phyloP scores from a whole-genome alignment of 30 jellyfish, hydroid and myxozoan genomes.

The Pelagia noctiluca region DNA sequence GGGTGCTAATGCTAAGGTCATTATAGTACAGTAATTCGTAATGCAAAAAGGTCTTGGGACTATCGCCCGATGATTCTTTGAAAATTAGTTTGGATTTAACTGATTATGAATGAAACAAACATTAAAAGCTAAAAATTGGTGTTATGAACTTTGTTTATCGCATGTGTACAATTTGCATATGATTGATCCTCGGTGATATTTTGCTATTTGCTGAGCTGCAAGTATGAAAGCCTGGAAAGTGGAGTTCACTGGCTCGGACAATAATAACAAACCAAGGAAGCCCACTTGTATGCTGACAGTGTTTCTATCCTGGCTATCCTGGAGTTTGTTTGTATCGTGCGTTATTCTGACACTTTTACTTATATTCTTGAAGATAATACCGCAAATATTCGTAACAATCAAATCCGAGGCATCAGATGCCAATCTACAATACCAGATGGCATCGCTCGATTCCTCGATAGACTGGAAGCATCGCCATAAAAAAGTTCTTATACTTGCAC shows the following conservation, averaged over 20 bases:
- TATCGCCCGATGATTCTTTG: too few relatives aligned
- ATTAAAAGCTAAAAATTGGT: background rate
- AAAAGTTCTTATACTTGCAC: conserved; percentile 79
- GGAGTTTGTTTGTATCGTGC: conserved; percentile 41
- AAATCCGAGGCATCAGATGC: background rate
- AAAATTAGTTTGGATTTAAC: too few relatives aligned
- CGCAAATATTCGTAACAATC: background rate
- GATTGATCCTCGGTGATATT: background rate
- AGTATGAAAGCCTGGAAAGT: conserved; percentile 68
- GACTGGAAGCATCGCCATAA: conserved; percentile 52
- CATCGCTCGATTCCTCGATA: background rate
- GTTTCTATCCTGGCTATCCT: conserved; percentile 33
- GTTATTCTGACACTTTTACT: conserved; percentile 32
- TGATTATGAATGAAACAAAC: background rate
- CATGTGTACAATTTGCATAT: background rate
- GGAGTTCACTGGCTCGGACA: conserved; percentile 72
- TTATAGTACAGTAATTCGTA: conserved; percentile 17
- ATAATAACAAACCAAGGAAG: conserved; percentile 43
- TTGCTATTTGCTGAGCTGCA: too few relatives aligned
- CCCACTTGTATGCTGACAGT: conserved; percentile 52
- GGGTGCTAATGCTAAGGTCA: conserved; percentile 66
- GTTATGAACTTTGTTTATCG: background rate
- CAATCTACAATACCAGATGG: conserved; percentile 1
- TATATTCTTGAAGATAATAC: conserved; percentile 48
- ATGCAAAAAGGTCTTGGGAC: too few relatives aligned